These are phyloP conservation scores for Rhabditoides inermis DNA, from an alignment of 2,888 invertebrate genomes.

Conservation along the genomic window DNA sequence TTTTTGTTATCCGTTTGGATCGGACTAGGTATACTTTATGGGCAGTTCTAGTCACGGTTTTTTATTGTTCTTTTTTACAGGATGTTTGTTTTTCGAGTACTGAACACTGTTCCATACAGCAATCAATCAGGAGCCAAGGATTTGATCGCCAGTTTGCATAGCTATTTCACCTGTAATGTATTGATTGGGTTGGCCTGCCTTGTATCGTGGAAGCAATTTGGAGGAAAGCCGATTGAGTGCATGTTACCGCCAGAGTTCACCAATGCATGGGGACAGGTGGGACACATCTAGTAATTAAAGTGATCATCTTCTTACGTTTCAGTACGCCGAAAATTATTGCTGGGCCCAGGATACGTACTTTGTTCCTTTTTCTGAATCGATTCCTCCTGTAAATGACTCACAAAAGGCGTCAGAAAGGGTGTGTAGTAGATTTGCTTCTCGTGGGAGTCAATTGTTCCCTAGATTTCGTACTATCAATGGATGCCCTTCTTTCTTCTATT, in stretches of 20 bases:
- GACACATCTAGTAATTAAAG: no score
- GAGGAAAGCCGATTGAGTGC: slow-evolving; percentile 47
- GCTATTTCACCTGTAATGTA: slow-evolving; percentile 47
- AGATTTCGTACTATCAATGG: slow-evolving; percentile 41
- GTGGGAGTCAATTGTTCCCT: background rate
- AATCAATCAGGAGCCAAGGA: slow-evolving; percentile 43
- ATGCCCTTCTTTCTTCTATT: slow-evolving; percentile 47
- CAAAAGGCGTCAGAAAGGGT: no score
- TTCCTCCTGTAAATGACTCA: no score
- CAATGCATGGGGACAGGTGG: slow-evolving; percentile 29
- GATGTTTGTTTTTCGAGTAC: slow-evolving; percentile 47
- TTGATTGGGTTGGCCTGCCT: slow-evolving; percentile 45
- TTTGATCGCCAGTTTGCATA: slow-evolving; percentile 42
- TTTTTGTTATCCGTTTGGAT: slow-evolving; percentile 12
- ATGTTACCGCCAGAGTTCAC: slow-evolving; percentile 40
- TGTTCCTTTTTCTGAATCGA: no score
- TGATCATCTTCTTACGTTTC: slow-evolving; percentile 5
- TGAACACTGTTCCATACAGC: slow-evolving; percentile 48
- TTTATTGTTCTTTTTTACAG: slow-evolving; percentile 4
- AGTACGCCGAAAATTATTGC: slow-evolving; percentile 48
- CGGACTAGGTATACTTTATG: background rate
- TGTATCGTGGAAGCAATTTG: slow-evolving; percentile 49
- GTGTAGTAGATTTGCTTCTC: no score
- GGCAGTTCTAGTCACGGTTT: background rate
- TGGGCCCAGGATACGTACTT: slow-evolving; percentile 48